These are phyloP conservation scores for Spilogale gracilis DNA, from an alignment of 2,113 vertebrate species.

Conservation along the genomic window DNA sequence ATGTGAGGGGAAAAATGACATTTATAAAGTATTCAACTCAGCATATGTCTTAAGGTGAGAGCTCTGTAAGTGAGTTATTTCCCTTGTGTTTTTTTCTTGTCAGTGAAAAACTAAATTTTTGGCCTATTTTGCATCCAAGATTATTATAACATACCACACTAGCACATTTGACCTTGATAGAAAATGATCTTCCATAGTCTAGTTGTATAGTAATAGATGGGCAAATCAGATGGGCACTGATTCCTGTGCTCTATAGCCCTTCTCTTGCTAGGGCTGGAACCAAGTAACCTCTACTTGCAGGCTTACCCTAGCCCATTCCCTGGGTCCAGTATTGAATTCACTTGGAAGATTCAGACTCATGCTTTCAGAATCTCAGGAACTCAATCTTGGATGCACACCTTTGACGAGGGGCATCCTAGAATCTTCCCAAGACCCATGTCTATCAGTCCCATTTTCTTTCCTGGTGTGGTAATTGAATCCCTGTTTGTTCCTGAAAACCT, in stretches of 20 bases:
- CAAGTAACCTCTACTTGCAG: neutral
- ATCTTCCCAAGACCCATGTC: neutral
- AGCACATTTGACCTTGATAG: slow-evolving; percentile 79
- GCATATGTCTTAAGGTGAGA: neutral
- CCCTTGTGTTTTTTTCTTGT: neutral
- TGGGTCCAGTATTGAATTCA: neutral
- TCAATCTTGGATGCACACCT: neutral
- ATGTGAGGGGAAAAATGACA: too few species aligned
- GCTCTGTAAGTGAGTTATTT: neutral
- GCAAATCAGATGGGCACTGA: neutral
- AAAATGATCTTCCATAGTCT: slow-evolving; percentile 78
- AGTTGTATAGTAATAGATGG: slow-evolving; percentile 40
- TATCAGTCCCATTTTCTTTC: neutral
- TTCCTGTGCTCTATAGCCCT: accelerated
- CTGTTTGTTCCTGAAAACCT: neutral
- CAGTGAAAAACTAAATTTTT: slow-evolving; percentile 67
- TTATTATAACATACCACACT: slow-evolving; percentile 75
- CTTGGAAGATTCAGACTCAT: neutral
- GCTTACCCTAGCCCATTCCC: accelerated
- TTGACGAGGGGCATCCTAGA: neutral
- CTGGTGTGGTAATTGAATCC: neutral
- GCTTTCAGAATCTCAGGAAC: neutral
- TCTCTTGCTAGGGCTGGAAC: neutral
- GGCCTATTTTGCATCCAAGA: slow-evolving; percentile 78
- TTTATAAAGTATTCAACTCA: neutral